phyloP scores from a whole-genome alignment of 92 coral and sea anemone genomes.

The Bergia sp. region DNA sequence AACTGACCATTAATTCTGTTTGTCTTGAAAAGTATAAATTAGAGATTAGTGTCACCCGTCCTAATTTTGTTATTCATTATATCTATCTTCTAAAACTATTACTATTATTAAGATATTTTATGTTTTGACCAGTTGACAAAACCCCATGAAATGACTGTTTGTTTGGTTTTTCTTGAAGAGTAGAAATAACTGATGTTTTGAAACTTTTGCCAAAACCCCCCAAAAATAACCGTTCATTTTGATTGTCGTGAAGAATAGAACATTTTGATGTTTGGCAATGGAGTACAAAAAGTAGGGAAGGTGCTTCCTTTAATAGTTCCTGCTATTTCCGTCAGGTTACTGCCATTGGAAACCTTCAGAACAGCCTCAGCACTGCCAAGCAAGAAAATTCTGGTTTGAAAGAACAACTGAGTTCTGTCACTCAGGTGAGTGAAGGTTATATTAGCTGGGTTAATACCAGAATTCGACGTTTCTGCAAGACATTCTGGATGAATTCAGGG shows the following conservation, averaged over 20 bases:
- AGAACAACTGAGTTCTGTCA: constrained; percentile 13
- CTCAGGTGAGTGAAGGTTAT: constrained; percentile 3
- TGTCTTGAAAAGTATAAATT: too few relatives aligned
- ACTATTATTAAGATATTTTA: too few relatives aligned
- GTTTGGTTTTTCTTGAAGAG: background rate
- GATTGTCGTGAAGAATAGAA: too few relatives aligned
- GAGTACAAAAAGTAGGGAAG: too few relatives aligned
- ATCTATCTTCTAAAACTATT: too few relatives aligned
- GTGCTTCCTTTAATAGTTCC: background rate
- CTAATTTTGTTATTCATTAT: background rate
- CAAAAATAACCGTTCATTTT: too few relatives aligned
- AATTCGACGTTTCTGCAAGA: too few relatives aligned
- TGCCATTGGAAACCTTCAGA: constrained; percentile 38
- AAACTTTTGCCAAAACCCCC: too few relatives aligned
- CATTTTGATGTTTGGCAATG: too few relatives aligned
- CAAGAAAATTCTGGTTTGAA: constrained; percentile 27
- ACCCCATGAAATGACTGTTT: background rate
- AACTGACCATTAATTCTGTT: background rate
- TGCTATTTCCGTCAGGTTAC: background rate
- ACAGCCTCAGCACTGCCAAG: constrained; percentile 14
- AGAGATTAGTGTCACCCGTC: background rate
- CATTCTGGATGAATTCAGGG: too few relatives aligned
- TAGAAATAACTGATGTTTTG: too few relatives aligned
- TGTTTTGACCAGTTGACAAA: background rate
- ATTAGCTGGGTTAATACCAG: too few relatives aligned